phyloP scores from a whole-genome alignment of 2,888 invertebrate genomes.

The Onthophagus sagittarius region DNA sequence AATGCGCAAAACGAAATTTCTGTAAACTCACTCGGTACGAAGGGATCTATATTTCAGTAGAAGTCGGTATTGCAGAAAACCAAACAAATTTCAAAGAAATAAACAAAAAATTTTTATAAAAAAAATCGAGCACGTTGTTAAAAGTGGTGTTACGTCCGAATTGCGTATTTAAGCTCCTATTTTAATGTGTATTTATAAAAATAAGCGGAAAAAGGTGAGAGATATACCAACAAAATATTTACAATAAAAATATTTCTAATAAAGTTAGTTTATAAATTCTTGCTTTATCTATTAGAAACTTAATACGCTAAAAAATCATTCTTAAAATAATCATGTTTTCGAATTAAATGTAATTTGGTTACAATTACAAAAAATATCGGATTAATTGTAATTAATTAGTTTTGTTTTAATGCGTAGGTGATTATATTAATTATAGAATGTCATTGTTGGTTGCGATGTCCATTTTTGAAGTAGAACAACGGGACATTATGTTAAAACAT shows the following conservation, averaged over 20 bases:
- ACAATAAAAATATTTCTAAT: too few species aligned
- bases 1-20: background rate
- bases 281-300: too few species aligned
- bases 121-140: background rate
- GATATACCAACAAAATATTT: background rate
- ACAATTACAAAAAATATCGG: too few species aligned
- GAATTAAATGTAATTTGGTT: too few species aligned
- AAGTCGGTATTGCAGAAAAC: background rate
- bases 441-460: slow-evolving; percentile 3
- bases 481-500: background rate
- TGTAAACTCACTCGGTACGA: background rate
- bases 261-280: too few species aligned
- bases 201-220: background rate
- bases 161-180: background rate
- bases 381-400: too few species aligned
- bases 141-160: background rate
- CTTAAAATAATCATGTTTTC: too few species aligned
- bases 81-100: background rate
- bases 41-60: background rate
- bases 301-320: too few species aligned
- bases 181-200: background rate
- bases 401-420: too few species aligned
- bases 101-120: background rate
- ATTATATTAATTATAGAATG: background rate
- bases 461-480: background rate